A percentile compares a stretch with the other conserved stretches of the same genome.
phyloP scores from a whole-genome alignment of 2,797 vertebrate species.

The Vireo griseus region DNA sequence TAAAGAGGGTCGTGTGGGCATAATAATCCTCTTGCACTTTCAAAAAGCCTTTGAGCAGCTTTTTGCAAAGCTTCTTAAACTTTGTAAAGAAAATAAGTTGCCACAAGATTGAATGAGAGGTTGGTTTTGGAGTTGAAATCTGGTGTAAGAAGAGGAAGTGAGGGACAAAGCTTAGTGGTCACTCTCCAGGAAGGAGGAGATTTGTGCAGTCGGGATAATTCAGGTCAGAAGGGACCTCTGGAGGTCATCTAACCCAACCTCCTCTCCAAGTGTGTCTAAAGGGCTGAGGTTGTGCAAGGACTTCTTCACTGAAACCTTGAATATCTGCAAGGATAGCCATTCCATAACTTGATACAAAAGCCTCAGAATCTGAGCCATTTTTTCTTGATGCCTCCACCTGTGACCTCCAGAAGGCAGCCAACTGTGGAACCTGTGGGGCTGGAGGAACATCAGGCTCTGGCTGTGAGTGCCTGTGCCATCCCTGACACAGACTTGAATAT shows the following conservation, averaged over 20 bases:
- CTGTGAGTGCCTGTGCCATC: rapidly evolving
- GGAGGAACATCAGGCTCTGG: not conserved
- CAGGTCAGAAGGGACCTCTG: not conserved
- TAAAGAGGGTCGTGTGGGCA: not conserved
- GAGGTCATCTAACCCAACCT: not conserved
- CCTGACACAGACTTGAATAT: not conserved
- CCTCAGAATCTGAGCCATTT: not conserved
- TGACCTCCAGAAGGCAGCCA: not conserved
- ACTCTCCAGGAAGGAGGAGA: not conserved
- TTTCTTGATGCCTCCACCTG: not conserved
- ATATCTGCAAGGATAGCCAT: not conserved
- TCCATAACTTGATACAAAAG: not conserved
- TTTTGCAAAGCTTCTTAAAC: slow-evolving; percentile 47
- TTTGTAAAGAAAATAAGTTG: slow-evolving; percentile 5
- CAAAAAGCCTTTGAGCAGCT: slow-evolving; percentile 35
- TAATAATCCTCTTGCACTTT: slow-evolving; percentile 30
- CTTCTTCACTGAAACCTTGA: not conserved
- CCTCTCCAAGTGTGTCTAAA: not conserved
- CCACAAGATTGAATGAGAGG: not conserved
- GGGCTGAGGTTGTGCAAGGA: not conserved
- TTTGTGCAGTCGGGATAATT: not conserved
- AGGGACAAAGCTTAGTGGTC: not conserved
- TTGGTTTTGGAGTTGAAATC: not conserved
- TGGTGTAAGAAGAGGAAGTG: slow-evolving; percentile 26
- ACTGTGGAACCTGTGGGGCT: not conserved